Evolutionary conservation across 2,797 vertebrate genomes (phyloP).

Genomic region (Spheniscus humboldti): DNA sequence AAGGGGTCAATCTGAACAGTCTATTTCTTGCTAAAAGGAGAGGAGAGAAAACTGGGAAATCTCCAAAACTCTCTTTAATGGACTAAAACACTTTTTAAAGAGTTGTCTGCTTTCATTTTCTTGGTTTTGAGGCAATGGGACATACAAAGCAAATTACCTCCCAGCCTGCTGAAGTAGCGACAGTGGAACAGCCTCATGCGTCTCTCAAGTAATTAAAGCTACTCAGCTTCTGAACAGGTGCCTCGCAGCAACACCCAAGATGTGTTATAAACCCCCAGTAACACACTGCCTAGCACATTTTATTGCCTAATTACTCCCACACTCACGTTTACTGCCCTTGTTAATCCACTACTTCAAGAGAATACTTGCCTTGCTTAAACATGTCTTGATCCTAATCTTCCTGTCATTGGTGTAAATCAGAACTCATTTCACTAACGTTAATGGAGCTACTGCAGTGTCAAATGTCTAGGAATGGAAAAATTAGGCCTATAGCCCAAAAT

Average conservation of each 20-base stretch:
- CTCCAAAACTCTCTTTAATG: background rate
- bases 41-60: background rate
- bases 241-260: background rate
- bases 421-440: background rate
- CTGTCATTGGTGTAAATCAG: background rate
- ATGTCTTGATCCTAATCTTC: background rate
- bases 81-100: background rate
- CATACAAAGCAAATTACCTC: background rate
- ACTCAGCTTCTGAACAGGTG: conserved; percentile 13
- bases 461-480: background rate
- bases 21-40: background rate
- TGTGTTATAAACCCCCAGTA: conserved; percentile 13
- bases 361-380: conserved; percentile 38
- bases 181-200: background rate
- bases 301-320: conserved; percentile 61
- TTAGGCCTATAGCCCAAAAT: conserved; percentile 4
- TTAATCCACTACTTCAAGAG: conserved; percentile 54
- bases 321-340: conserved; percentile 46
- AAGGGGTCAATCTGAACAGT: background rate
- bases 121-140: background rate
- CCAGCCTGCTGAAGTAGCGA: background rate
- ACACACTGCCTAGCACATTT: conserved; percentile 23
- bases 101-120: background rate
- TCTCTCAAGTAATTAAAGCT: background rate
- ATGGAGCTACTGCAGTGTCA: background rate